Base-by-base conservation (phyloP, 2,113 vertebrate genomes). In the Psittacula cyanocephala region DNA sequence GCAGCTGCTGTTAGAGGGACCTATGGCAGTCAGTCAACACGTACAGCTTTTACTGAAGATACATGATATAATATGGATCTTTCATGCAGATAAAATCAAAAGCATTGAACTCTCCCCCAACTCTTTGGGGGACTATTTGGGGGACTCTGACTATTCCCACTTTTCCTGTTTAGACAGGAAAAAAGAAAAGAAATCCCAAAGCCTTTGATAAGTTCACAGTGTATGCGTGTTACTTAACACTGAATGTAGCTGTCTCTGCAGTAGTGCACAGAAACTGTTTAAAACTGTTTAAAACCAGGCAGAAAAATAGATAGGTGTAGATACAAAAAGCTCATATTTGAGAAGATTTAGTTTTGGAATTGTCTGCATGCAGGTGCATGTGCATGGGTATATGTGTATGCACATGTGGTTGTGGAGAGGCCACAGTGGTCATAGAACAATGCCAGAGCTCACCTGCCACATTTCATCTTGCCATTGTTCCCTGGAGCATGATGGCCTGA, bases 301-400 rank as follows among this genome's bases (percentile, higher is more conserved):
- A 77, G 81, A 59, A 52, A 50, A 43, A 63, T 35, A 72, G 3
- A 62, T 20, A 63, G 10, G 17, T 1, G 7, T 27, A 57, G 23
- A 39, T 62, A 37, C 14, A 31, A 63, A 83, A 86, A 53, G 29
- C 8, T 75, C 41, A 4, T n/a, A 9, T 60, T 43, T 70, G 60
- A 78, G 8, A 59, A 46, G n/a, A 44, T 39, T 91, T n/a, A 35
- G 12, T 68, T 63, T 64, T 24, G 31, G 24, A 81, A 41, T 13
- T 33, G 23, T 6, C n/a, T 83, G 13, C 15, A 23, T 6, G 20
- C 10, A 4, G 9, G 3, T 3, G 3, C 3, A 7, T 5, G 3
- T 27, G 15, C 59, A 39, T 23, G 33, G 8, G 16, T 41, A 3
- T n/a, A 9, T 44, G 7, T 39, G 7, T 35, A 37, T 35, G n/a